A percentile compares a stretch with the other conserved stretches of the same genome.
phyloP scores from a whole-genome alignment of 2,888 invertebrate species.

The Strigamia crassipes region DNA sequence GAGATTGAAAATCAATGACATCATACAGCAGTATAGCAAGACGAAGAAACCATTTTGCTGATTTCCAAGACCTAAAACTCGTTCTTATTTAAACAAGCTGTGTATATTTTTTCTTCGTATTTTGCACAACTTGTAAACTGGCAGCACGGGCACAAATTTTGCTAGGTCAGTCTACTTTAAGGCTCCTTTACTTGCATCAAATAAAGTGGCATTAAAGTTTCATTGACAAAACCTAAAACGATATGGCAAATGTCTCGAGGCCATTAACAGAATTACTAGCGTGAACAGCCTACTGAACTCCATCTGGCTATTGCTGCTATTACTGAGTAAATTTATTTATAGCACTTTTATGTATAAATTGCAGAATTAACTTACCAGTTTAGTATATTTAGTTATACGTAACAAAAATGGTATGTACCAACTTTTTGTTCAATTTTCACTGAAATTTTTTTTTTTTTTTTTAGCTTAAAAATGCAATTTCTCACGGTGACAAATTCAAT shows the following conservation, averaged over 20 bases:
- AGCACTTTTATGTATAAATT: too few relatives aligned
- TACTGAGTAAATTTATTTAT: background rate
- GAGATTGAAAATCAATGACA: conserved; percentile 27
- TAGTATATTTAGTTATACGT: too few relatives aligned
- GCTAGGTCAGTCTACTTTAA: background rate
- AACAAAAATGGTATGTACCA: too few relatives aligned
- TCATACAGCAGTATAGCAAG: background rate
- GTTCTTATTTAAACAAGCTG: background rate
- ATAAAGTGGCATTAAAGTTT: conserved; percentile 28
- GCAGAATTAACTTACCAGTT: background rate
- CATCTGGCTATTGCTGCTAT: background rate
- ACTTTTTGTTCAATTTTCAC: too few relatives aligned
- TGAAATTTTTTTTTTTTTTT: background rate
- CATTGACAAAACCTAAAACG: conserved; percentile 7
- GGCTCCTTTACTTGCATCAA: conserved; percentile 3
- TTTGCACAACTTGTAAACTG: background rate
- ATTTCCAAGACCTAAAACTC: background rate
- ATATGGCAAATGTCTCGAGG: conserved; percentile 26
- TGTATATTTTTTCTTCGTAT: background rate
- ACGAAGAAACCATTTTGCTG: conserved; percentile 12
- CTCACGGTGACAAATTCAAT: background rate
- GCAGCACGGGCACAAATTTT: background rate
- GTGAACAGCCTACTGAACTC: conserved; percentile 31
- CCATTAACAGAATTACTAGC: conserved; percentile 29
- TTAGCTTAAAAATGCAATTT: background rate